These are phyloP conservation scores for Drosophila kepulauana DNA, from an alignment of 1,140 invertebrate species.

Conservation along the genomic window DNA sequence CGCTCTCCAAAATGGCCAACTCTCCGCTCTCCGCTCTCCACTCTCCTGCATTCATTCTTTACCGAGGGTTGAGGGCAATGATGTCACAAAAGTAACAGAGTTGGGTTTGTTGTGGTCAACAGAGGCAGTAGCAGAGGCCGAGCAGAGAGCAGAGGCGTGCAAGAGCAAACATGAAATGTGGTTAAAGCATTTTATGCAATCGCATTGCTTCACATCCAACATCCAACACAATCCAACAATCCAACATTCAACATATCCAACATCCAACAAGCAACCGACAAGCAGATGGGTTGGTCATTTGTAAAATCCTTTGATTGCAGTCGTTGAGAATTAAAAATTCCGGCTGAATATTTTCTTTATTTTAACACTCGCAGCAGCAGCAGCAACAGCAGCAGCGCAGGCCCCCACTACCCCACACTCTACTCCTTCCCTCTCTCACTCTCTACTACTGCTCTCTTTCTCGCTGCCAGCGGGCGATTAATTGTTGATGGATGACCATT, in stretches of 20 bases:
- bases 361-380: constrained; percentile 39
- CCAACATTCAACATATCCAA: constrained; percentile 32
- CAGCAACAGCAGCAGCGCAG: too few species aligned
- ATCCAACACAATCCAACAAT: constrained; percentile 23
- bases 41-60: neutral
- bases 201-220: constrained; percentile 43
- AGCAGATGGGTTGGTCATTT: constrained; percentile 57
- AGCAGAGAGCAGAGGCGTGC: neutral
- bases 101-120: constrained; percentile 35
- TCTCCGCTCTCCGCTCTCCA: neutral
- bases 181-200: constrained; percentile 64
- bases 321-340: constrained; percentile 61
- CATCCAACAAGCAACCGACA: constrained; percentile 47
- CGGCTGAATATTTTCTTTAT: constrained; percentile 58
- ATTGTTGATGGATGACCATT: constrained; percentile 56
- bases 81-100: constrained; percentile 48
- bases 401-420: neutral
- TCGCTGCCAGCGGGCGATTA: constrained; percentile 36
- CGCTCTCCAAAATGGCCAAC: neutral
- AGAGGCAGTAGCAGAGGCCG: neutral
- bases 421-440: neutral
- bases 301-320: constrained; percentile 66
- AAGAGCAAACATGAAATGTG: constrained; percentile 55
- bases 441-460: neutral
- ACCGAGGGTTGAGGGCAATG: constrained; percentile 26